Conservation (phyloP, 2,888 invertebrate genomes). For the Macaria liturata region DNA sequence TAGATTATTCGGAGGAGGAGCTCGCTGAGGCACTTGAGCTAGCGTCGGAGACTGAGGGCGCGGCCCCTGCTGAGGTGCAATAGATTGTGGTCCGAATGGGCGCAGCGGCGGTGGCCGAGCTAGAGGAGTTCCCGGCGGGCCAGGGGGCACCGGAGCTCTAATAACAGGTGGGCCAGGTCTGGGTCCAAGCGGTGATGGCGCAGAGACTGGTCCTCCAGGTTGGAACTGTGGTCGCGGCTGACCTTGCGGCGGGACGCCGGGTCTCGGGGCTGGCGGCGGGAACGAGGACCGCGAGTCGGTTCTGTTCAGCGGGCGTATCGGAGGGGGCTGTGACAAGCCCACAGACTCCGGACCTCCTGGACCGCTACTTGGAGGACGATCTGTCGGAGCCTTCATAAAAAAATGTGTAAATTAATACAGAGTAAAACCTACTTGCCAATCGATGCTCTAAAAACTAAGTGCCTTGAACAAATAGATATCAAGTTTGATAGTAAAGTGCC, state of each 20-base stretch:
- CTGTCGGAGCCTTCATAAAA: slow-evolving; percentile 65
- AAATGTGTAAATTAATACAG: slow-evolving; percentile 2
- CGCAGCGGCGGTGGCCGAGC: slow-evolving; percentile 59
- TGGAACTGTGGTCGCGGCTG: slow-evolving; percentile 72
- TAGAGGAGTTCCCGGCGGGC: slow-evolving; percentile 58
- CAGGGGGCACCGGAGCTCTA: slow-evolving; percentile 57
- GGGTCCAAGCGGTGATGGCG: slow-evolving; percentile 60
- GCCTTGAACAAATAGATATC: slow-evolving; percentile 13
- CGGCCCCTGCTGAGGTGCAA: slow-evolving; percentile 61
- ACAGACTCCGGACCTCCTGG: slow-evolving; percentile 52
- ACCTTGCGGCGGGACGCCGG: slow-evolving; percentile 51
- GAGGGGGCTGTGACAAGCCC: slow-evolving; percentile 52
- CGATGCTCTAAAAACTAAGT: neutral
- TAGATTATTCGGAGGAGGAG: slow-evolving; percentile 73
- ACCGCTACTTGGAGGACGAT: slow-evolving; percentile 61
- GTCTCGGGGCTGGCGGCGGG: slow-evolving; percentile 58
- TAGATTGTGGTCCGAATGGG: slow-evolving; percentile 66
- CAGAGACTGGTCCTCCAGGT: slow-evolving; percentile 70
- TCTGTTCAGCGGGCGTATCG: slow-evolving; percentile 65
- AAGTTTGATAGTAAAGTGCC: slow-evolving; percentile 15
- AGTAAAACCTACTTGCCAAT: neutral
- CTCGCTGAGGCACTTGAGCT: slow-evolving; percentile 62
- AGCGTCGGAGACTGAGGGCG: slow-evolving; percentile 61
- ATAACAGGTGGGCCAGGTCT: slow-evolving; percentile 58
- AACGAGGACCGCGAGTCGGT: slow-evolving; percentile 70